phyloP scores from a whole-genome alignment of 2,113 vertebrate species.

The Setophaga coronata region DNA sequence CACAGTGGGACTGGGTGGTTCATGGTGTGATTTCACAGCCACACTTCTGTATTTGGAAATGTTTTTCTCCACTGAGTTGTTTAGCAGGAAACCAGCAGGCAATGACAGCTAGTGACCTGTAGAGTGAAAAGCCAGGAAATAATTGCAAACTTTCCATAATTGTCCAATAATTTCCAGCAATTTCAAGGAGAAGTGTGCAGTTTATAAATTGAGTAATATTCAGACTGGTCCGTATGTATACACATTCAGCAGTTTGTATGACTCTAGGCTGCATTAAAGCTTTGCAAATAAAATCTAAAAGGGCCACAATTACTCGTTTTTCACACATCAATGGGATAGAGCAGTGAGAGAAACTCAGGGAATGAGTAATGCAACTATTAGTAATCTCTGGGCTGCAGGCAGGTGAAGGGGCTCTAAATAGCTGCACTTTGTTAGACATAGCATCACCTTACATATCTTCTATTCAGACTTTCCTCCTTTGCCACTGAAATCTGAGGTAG shows the following conservation, averaged over 20 bases:
- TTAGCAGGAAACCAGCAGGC: not conserved
- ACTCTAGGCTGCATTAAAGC: not conserved
- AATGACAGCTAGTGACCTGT: not conserved
- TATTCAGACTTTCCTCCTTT: not conserved
- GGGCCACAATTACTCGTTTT: not conserved
- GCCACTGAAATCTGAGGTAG: not conserved
- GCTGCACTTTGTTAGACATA: not conserved
- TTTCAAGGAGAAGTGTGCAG: not conserved
- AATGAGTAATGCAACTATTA: not conserved
- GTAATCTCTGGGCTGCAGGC: not conserved
- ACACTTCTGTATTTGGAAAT: not conserved
- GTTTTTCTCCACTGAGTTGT: not conserved
- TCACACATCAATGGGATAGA: not conserved
- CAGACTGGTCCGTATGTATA: not conserved
- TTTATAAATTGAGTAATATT: not conserved
- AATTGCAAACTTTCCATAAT: not conserved
- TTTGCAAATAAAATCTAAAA: not conserved
- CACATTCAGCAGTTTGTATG: not conserved
- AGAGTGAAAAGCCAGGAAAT: not conserved
- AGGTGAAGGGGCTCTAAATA: not conserved
- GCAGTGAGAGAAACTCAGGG: not conserved
- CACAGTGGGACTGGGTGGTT: fast-evolving
- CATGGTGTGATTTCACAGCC: not conserved
- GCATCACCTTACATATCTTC: not conserved
- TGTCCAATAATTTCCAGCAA: not conserved